Evolutionary conservation across 2,888 invertebrate genomes (phyloP).

Genomic region (Eudemis profundana): DNA sequence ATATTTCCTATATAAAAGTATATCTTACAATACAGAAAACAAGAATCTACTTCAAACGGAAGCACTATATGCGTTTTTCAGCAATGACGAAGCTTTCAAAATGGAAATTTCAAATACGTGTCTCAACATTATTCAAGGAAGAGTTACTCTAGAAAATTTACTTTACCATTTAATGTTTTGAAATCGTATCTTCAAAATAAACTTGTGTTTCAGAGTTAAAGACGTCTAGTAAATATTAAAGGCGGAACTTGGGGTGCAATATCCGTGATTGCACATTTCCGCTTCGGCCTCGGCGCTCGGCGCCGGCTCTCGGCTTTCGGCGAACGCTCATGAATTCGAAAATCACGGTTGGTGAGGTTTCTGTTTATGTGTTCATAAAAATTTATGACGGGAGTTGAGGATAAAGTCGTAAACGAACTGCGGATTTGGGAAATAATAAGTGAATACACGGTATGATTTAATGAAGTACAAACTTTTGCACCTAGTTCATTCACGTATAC

Average conservation of each 20-base stretch:
- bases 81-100: not conserved
- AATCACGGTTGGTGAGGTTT: conserved; percentile 36
- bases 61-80: not conserved
- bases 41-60: not conserved
- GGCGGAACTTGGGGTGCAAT: conserved; percentile 44
- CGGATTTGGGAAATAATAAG: conserved; percentile 34
- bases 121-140: conserved; percentile 23
- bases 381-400: conserved; percentile 33
- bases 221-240: conserved; percentile 43
- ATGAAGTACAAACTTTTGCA: conserved; percentile 11
- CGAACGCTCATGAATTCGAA: conserved; percentile 42
- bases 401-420: conserved; percentile 41
- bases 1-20: too few relatives aligned
- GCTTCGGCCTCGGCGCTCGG: conserved; percentile 30
- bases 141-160: conserved; percentile 20
- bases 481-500: too few relatives aligned
- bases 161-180: conserved; percentile 37
- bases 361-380: conserved; percentile 44
- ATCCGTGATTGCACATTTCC: conserved; percentile 45
- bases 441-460: conserved; percentile 26
- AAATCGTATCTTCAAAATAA: conserved; percentile 38
- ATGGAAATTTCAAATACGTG: not conserved
- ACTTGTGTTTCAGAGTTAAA: conserved; percentile 41
- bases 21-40: not conserved
- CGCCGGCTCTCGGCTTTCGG: conserved; percentile 29